A percentile compares a stretch with the other conserved stretches of the same genome.
Conservation (phyloP, 64 coral and sea anemone species). For the Actinia equina region DNA sequence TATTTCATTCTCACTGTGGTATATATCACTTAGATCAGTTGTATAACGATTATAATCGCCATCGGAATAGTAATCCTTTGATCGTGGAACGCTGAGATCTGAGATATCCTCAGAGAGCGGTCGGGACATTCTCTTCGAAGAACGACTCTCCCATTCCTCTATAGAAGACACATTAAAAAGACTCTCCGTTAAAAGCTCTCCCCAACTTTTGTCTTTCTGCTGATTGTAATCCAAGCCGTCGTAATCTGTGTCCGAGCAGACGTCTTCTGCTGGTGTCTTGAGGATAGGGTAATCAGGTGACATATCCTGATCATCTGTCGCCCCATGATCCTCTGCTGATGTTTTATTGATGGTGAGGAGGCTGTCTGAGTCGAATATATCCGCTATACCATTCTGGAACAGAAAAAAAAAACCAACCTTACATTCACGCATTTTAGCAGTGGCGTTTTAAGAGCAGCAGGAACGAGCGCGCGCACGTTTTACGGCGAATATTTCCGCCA, state of each 20-base stretch:
- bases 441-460: too few species aligned
- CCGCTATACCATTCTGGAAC: background rate
- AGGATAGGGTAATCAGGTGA: background rate
- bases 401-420: too few species aligned
- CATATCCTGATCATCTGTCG: background rate
- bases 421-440: too few species aligned
- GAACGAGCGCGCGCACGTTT: too few species aligned
- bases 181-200: background rate
- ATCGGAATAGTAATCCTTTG: conserved; percentile 22
- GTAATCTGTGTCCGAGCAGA: background rate
- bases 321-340: background rate
- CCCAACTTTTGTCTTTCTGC: background rate
- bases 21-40: background rate
- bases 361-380: conserved; percentile 7
- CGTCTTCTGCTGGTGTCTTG: background rate
- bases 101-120: background rate
- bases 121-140: background rate
- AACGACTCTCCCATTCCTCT: background rate
- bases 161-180: conserved; percentile 10
- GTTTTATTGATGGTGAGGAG: conserved; percentile 8
- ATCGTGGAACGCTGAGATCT: background rate
- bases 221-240: background rate
- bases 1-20: background rate
- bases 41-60: conserved; percentile 6
- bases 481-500: too few species aligned